Conservation (phyloP, 1,140 invertebrate species). For the Drosophila navojoa region DNA sequence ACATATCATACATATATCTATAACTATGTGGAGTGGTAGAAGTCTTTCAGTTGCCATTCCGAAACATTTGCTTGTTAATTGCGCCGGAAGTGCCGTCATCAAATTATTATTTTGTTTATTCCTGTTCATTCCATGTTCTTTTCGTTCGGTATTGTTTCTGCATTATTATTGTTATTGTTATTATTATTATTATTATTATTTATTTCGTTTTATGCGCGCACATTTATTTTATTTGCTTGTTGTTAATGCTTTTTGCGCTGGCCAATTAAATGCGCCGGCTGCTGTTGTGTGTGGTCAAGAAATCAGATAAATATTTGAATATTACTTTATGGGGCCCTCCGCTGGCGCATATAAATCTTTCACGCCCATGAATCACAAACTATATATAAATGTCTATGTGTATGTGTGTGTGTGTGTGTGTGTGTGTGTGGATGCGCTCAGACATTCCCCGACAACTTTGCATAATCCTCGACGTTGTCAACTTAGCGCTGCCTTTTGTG, state of each 20-base stretch:
- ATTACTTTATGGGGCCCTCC: constrained; percentile 45
- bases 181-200: constrained; percentile 31
- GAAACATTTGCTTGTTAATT: constrained; percentile 64
- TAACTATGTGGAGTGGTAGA: neutral
- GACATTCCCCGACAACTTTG: constrained; percentile 37
- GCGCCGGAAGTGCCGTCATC: constrained; percentile 74
- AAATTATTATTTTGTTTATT: constrained; percentile 48
- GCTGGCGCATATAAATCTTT: constrained; percentile 54
- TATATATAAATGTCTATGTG: neutral
- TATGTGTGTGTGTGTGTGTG: neutral
- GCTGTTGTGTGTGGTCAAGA: constrained; percentile 57
- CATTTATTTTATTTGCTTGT: constrained; percentile 59
- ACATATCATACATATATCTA: neutral
- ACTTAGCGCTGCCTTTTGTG: constrained; percentile 48
- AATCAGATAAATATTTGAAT: constrained; percentile 31
- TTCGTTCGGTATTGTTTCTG: constrained; percentile 29
- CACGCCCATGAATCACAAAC: constrained; percentile 52
- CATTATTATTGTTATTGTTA: constrained; percentile 8
- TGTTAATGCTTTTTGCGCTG: constrained; percentile 46
- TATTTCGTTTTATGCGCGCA: constrained; percentile 44
- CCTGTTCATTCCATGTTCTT: constrained; percentile 1
- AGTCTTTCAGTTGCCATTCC: constrained; percentile 45
- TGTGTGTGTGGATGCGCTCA: constrained; percentile 5
- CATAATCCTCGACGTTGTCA: constrained; percentile 55
- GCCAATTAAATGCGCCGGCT: constrained; percentile 31